Base-by-base conservation (phyloP, 2,797 vertebrate genomes). In the Phalanger gymnotis region DNA sequence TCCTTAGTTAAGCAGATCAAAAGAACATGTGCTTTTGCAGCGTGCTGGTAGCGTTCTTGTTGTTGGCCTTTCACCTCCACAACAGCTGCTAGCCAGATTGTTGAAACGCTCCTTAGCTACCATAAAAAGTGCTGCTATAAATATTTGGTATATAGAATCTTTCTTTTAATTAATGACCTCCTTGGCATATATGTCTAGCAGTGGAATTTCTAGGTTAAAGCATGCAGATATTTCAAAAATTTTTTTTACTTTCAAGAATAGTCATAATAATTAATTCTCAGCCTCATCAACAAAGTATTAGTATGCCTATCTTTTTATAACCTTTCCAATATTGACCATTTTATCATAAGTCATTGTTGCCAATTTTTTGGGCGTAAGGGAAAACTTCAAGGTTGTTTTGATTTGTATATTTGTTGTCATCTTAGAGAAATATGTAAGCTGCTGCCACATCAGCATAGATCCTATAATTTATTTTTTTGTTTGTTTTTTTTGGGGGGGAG, bases 401-500 rank as follows among this genome's bases (percentile, higher is more conserved):
- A 66, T 19, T 66, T 66, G 34, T 3, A n/a, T n/a, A 13, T 66
- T n/a, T 66, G 61, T n/a, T 66, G 34, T 66, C 14, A 6, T 66
- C 14, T 66, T 66, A 66, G 34, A 66, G 61, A 66, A n/a, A n/a
- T 66, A 66, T 66, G 34, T 16, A 16, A 66, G 6, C 34, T n/a
- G 34, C 34, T 66, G 30, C 61, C 34, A 66, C 12, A 10, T 61
- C 12, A 61, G 90, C 90, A 95, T 73, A 92, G 22, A 89, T 73
- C 66, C 12, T 94, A 94, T 92, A 91, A 81, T 55, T 93, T 94
- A 95, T 96, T 97, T 94, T 96, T 95, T 96, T 91, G 34, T 95
- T 96, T 94, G 90, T 73, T 51, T 25, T 91, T 93, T 54, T 66
- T 54, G 54, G 54, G 16, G 54, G 13, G 53, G 53, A 10, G 11